These are phyloP conservation scores for Electrophaes corylata DNA, from an alignment of 2,888 invertebrate genomes.

Conservation along the genomic window DNA sequence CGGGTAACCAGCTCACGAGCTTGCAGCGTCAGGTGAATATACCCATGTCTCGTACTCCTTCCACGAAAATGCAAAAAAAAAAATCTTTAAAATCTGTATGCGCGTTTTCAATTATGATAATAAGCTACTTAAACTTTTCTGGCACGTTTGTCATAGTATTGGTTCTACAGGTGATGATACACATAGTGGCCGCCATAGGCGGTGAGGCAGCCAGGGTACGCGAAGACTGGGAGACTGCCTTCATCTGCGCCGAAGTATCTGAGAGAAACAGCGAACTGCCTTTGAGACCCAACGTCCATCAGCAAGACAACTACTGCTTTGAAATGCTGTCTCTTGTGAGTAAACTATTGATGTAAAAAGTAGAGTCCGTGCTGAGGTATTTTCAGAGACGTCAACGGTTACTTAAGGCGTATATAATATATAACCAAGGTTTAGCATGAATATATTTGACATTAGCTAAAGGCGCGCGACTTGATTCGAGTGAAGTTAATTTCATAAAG, in stretches of 20 bases:
- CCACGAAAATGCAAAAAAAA: too few species aligned
- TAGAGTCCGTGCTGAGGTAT: too few species aligned
- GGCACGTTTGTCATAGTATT: not conserved
- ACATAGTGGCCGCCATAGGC: conserved; percentile 95
- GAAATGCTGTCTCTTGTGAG: conserved; percentile 96
- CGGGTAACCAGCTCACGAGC: conserved; percentile 95
- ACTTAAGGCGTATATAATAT: too few species aligned
- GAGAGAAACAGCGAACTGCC: conserved; percentile 52
- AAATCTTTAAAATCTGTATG: too few species aligned
- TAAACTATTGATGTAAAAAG: too few species aligned
- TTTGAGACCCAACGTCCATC: conserved; percentile 51
- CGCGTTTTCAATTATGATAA: too few species aligned
- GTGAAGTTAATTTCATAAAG: too few species aligned
- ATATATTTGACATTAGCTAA: too few species aligned
- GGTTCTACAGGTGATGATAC: conserved; percentile 88
- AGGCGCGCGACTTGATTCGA: too few species aligned
- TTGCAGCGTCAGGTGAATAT: conserved; percentile 92
- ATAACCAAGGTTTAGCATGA: too few species aligned
- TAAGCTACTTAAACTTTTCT: not conserved
- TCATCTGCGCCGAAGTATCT: conserved; percentile 62
- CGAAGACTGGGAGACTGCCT: conserved; percentile 93
- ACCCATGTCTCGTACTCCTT: not conserved
- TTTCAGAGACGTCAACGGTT: too few species aligned
- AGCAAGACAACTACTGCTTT: conserved; percentile 96
- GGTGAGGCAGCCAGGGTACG: conserved; percentile 94